Evolutionary conservation across 2,888 invertebrate genomes (phyloP).

Genomic region (Drosophila multiciliata): DNA sequence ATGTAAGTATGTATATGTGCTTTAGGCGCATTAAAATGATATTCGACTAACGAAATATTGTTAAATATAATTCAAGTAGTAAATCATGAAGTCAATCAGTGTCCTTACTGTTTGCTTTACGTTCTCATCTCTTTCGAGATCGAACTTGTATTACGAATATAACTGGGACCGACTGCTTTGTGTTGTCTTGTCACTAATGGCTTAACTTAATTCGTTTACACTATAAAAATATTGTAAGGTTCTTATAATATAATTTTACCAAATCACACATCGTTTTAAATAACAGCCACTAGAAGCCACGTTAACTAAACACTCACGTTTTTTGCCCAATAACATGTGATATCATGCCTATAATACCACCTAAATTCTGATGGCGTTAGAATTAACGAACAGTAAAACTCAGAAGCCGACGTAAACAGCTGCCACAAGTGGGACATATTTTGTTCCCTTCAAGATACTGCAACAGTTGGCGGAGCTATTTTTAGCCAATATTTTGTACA

Average conservation of each 20-base stretch:
- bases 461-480: constrained; percentile 40
- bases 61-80: neutral
- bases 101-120: neutral
- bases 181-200: neutral
- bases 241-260: neutral
- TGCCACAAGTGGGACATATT: constrained; percentile 46
- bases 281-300: constrained; percentile 5
- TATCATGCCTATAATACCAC: constrained; percentile 33
- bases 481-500: constrained; percentile 42
- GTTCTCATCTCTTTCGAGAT: neutral
- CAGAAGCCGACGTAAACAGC: constrained; percentile 38
- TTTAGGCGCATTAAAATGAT: constrained; percentile 3
- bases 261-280: constrained; percentile 24
- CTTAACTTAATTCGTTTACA: neutral
- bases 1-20: neutral
- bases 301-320: constrained; percentile 49
- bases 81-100: neutral
- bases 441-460: constrained; percentile 37
- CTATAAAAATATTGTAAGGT: neutral
- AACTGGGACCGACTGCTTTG: neutral
- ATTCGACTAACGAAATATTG: neutral
- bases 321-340: constrained; percentile 36
- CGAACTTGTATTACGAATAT: neutral
- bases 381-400: constrained; percentile 27
- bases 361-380: constrained; percentile 7